A percentile compares a stretch with the other conserved stretches of the same genome.
Conservation (phyloP, 2,113 vertebrate genomes). For the Galbula dea region DNA sequence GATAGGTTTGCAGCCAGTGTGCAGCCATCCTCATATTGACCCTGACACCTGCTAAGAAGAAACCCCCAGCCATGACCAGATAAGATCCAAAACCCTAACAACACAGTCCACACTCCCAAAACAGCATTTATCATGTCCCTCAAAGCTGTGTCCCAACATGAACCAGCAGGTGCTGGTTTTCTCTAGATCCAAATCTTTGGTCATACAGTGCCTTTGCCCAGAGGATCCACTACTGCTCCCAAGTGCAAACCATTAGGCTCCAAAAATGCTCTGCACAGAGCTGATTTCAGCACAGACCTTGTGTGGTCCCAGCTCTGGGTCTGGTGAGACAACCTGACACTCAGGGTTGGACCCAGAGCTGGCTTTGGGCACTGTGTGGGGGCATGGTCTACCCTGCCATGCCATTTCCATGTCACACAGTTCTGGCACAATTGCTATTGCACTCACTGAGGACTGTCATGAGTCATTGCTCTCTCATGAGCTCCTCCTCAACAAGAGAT, state of each 20-base stretch:
- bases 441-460: not conserved
- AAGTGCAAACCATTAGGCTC: not conserved
- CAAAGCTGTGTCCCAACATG: not conserved
- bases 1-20: not conserved
- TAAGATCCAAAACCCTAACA: not conserved
- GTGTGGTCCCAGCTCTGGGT: not conserved
- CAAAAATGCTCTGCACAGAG: not conserved
- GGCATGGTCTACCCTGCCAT: too few species aligned
- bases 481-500: not conserved
- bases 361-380: not conserved
- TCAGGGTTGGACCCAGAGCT: not conserved
- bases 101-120: not conserved
- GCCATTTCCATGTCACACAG: not conserved
- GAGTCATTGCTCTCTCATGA: not conserved
- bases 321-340: not conserved
- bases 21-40: not conserved
- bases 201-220: not conserved
- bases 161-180: not conserved
- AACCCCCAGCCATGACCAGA: not conserved
- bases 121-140: not conserved
- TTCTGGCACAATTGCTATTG: not conserved
- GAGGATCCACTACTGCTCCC: not conserved
- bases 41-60: not conserved
- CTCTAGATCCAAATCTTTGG: not conserved
- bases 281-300: not conserved